phyloP scores from a whole-genome alignment of 2,888 invertebrate genomes.

The Tubulanus polymorphus region DNA sequence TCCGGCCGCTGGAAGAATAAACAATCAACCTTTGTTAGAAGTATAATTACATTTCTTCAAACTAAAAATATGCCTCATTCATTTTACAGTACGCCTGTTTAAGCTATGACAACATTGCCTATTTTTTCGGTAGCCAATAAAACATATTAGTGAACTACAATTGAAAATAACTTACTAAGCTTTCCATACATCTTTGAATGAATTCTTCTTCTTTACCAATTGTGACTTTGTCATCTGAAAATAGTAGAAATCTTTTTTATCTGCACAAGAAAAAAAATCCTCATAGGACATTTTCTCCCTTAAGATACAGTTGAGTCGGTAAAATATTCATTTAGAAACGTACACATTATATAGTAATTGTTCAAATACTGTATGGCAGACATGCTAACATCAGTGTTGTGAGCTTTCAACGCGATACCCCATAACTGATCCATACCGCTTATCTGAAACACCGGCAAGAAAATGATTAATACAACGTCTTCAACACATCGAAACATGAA shows the following conservation, averaged over 20 bases:
- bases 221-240: conserved; percentile 60
- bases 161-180: conserved; percentile 65
- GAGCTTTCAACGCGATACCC: conserved; percentile 87
- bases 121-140: too few relatives aligned
- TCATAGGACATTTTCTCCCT: too few relatives aligned
- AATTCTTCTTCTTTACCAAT: conserved; percentile 88
- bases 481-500: background rate
- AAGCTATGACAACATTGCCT: too few relatives aligned
- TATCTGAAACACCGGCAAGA: conserved; percentile 28
- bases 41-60: too few relatives aligned
- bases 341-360: conserved; percentile 81
- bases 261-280: background rate
- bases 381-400: conserved; percentile 89
- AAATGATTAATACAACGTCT: background rate
- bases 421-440: conserved; percentile 89
- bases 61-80: too few relatives aligned
- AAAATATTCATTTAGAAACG: conserved; percentile 19
- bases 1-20: conserved; percentile 61
- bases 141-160: background rate
- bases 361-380: conserved; percentile 92
- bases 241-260: background rate
- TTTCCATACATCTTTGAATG: conserved; percentile 88
- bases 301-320: background rate
- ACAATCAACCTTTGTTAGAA: too few relatives aligned
- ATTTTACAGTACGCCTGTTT: too few relatives aligned